These are phyloP conservation scores for Pygmarrhopalites habei DNA, from an alignment of 1,140 invertebrate genomes.

Conservation along the genomic window DNA sequence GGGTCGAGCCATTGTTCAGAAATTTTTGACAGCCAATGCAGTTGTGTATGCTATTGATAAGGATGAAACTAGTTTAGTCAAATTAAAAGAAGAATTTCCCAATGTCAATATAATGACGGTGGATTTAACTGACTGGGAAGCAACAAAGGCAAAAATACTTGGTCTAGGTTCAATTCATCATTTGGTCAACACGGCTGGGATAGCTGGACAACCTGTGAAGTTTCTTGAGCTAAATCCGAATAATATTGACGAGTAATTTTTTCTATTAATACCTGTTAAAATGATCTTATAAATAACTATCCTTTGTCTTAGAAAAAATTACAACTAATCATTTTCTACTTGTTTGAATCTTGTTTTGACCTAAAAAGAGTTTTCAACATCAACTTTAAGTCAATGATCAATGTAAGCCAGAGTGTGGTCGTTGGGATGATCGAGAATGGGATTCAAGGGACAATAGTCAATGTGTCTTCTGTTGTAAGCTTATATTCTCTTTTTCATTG, in stretches of 20 bases:
- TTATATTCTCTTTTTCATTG: background rate
- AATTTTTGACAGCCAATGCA: conserved; percentile 42
- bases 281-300: too few species aligned
- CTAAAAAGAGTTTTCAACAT: conserved; percentile 66
- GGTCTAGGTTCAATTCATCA: conserved; percentile 28
- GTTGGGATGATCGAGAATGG: conserved; percentile 57
- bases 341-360: too few species aligned
- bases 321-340: too few species aligned
- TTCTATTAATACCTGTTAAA: too few species aligned
- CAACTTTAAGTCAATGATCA: conserved; percentile 76
- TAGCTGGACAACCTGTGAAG: background rate
- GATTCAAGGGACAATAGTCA: conserved; percentile 12
- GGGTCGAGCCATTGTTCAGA: conserved; percentile 42
- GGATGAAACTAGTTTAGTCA: conserved; percentile 43
- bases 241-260: conserved; percentile 4
- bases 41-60: conserved; percentile 44
- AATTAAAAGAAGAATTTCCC: conserved; percentile 41
- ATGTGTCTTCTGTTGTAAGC: conserved; percentile 19
- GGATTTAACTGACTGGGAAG: conserved; percentile 34
- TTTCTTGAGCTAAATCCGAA: conserved; percentile 1
- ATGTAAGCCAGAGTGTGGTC: conserved; percentile 70
- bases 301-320: too few species aligned
- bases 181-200: conserved; percentile 25
- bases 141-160: conserved; percentile 21
- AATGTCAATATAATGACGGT: conserved; percentile 24